Conservation (phyloP, 2,113 vertebrate species). For the Pandion haliaetus region DNA sequence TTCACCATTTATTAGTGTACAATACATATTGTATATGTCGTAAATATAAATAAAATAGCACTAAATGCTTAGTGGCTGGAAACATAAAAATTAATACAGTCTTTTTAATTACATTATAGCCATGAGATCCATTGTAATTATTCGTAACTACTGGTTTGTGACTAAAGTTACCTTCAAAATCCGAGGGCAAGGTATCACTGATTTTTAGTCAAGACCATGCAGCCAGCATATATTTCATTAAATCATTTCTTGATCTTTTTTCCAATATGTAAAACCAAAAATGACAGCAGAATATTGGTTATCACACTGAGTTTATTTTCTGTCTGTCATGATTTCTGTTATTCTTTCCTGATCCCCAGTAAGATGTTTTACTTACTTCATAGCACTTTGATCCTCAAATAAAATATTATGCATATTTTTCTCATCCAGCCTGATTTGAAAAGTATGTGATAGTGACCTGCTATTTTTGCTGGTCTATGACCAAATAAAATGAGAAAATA, state of each 20-base stretch:
- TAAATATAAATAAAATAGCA: neutral
- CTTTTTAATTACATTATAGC: neutral
- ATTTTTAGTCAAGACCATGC: neutral
- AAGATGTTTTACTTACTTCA: neutral
- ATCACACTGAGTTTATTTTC: neutral
- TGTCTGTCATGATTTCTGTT: neutral
- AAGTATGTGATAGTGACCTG: neutral
- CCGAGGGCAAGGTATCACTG: neutral
- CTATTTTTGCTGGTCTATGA: neutral
- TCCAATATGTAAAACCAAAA: neutral
- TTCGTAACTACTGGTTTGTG: neutral
- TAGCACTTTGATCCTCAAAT: neutral
- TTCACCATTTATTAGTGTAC: neutral
- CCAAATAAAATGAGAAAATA: neutral
- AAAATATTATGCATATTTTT: neutral
- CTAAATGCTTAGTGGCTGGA: neutral
- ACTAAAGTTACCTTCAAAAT: neutral
- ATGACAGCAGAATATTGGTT: neutral
- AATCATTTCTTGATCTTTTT: neutral
- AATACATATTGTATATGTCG: accelerated
- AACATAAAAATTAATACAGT: neutral
- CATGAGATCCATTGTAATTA: neutral
- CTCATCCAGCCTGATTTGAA: neutral
- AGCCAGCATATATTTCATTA: neutral
- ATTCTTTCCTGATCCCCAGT: neutral